A percentile compares a stretch with the other conserved stretches of the same genome.
These are phyloP conservation scores for Drosophila diplacantha DNA, from an alignment of 2,888 invertebrate species.

Conservation along the genomic window DNA sequence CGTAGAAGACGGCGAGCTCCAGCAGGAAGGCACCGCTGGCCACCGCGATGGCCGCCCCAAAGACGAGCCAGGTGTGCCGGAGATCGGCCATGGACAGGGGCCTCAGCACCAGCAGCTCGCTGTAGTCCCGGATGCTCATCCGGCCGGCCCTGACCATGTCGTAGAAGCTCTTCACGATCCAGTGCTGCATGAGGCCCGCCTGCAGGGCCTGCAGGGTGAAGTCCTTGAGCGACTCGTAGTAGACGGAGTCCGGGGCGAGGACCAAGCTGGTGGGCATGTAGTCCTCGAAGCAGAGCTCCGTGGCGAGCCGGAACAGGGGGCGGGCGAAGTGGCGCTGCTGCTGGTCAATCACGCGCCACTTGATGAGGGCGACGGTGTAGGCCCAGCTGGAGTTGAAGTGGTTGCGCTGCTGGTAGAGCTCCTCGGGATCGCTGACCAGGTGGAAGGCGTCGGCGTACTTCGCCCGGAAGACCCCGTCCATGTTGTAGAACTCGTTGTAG, in stretches of 20 bases:
- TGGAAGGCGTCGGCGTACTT: slow-evolving; percentile 48
- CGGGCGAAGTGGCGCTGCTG: slow-evolving; percentile 45
- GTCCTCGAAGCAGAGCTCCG: slow-evolving; percentile 40
- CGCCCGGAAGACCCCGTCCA: slow-evolving; percentile 38
- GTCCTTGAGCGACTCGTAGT: slow-evolving; percentile 12
- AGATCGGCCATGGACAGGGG: slow-evolving; percentile 39
- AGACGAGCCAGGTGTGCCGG: slow-evolving; percentile 3
- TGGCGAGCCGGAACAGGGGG: slow-evolving; percentile 45
- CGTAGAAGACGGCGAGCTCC: slow-evolving; percentile 50
- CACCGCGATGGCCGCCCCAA: slow-evolving; percentile 6
- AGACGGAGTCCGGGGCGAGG: slow-evolving; percentile 48
- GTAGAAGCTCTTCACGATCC: slow-evolving; percentile 43
- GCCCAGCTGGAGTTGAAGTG: slow-evolving; percentile 53
- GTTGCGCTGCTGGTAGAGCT: slow-evolving; percentile 27
- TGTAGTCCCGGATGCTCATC: slow-evolving; percentile 48
- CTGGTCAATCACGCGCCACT: slow-evolving; percentile 41
- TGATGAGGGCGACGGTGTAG: slow-evolving; percentile 41
- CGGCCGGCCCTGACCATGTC: slow-evolving; percentile 48
- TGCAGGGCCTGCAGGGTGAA: slow-evolving; percentile 22
- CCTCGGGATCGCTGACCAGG: slow-evolving; percentile 22
- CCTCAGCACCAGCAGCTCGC: slow-evolving; percentile 6
- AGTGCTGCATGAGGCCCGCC: slow-evolving; percentile 31
- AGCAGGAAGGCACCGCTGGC: slow-evolving; percentile 29
- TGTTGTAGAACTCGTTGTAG: slow-evolving; percentile 35
- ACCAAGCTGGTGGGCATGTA: slow-evolving; percentile 23